Evolutionary conservation across 2,888 invertebrate species (phyloP), one percentile per base, ranked within the genome.

Genomic region (Chymomyza procnemis): DNA sequence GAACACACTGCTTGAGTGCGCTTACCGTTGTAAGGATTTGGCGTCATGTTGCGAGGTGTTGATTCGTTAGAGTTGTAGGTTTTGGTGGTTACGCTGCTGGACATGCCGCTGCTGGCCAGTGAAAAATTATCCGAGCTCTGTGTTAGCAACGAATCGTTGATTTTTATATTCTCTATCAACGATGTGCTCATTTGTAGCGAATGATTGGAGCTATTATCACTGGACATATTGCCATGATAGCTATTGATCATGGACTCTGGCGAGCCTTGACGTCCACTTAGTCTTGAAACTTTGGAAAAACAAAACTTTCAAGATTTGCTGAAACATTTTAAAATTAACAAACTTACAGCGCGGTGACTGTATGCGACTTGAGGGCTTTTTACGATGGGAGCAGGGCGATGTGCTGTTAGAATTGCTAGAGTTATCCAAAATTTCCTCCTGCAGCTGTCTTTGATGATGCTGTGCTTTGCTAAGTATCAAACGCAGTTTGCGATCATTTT

Each of bases 401-500:
- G 91, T 91, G 74, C 88, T 90, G 9, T 88, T 88, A 14, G 91
- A 91, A 9, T 85, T 86, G 64, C 87, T 89, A 1, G 88, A 88
- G 71, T 90, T 90, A 50, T 91, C 91, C 48, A 90, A 84, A 46
- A 93, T 94, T 88, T 95, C 95, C 74, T 95, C 95, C 86, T 94
- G 94, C 59, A 96, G 88, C 86, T 96, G 96, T 73, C 96, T 95
- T 88, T 97, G 97, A 89, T 97, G 97, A 87, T 96, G 96, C 86
- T 97, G 96, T 2, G 97, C 97, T 93, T 97, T 97, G 90, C 95
- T 96, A 12, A 97, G 92, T 79, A 97, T 96, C 74, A 97, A 93
- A 61, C 96, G 92, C 75, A 97, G 91, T 91, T 97, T 97, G 80
- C 96, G 94, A 90, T 97, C 97, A 78, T 97, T 96, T 86, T 97